These are phyloP conservation scores for Oncorhynchus kisutch DNA, from an alignment of 2,113 vertebrate genomes.

Conservation along the genomic window DNA sequence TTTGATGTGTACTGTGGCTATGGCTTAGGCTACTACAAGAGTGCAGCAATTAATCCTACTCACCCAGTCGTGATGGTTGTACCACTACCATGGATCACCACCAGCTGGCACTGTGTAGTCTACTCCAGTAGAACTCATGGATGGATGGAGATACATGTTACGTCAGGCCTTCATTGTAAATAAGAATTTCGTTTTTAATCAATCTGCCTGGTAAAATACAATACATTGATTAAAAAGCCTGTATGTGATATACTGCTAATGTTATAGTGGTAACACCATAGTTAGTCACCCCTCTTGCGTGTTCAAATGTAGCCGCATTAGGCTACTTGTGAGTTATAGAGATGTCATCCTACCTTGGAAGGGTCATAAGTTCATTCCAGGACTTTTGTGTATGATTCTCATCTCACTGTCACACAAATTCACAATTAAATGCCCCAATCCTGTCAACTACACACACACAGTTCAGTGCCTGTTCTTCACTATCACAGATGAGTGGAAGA, in stretches of 20 bases:
- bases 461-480: conserved; percentile 43
- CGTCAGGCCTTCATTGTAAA: too few species aligned
- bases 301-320: not conserved
- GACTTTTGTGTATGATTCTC: not conserved
- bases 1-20: too few species aligned
- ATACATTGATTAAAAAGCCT: too few species aligned
- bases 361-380: conserved; percentile 33
- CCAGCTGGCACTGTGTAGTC: conserved; percentile 21
- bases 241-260: too few species aligned
- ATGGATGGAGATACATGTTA: too few species aligned
- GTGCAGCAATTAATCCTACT: too few species aligned
- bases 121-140: not conserved
- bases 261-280: too few species aligned
- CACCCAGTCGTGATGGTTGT: conserved; percentile 4
- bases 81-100: conserved; percentile 23
- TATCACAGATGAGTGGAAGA: conserved; percentile 20
- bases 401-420: too few species aligned
- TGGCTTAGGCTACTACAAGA: too few species aligned
- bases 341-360: conserved; percentile 12
- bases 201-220: too few species aligned
- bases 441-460: conserved; percentile 49
- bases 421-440: conserved; percentile 32
- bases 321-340: not conserved
- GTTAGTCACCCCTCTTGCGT: not conserved
- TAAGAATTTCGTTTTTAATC: too few species aligned